These are phyloP conservation scores for Notodonta ziczac DNA, from an alignment of 2,888 invertebrate species.

Conservation along the genomic window DNA sequence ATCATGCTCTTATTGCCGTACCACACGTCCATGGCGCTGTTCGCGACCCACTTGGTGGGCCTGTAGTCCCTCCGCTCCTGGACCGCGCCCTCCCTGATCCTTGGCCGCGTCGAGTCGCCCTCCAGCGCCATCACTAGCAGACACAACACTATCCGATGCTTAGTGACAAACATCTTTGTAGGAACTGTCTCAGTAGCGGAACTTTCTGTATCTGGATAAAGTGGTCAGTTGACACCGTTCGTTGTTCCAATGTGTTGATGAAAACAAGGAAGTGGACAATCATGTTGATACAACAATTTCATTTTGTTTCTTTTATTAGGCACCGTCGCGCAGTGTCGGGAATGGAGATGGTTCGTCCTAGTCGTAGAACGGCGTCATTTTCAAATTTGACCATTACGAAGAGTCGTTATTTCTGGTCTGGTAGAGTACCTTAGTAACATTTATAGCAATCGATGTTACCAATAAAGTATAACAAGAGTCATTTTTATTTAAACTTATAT, in stretches of 20 bases:
- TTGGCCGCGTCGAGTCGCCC: conserved; percentile 35
- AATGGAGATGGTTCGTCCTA: too few relatives aligned
- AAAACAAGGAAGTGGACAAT: not conserved
- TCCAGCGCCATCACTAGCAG: conserved; percentile 20
- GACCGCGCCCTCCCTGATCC: conserved; percentile 23
- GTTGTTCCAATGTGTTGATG: not conserved
- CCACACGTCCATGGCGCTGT: conserved; percentile 68
- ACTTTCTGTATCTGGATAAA: not conserved
- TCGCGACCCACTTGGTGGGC: conserved; percentile 63
- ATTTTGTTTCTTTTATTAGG: not conserved
- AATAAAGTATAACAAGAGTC: too few relatives aligned
- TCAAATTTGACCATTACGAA: too few relatives aligned
- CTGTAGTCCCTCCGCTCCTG: conserved; percentile 48
- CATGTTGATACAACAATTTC: not conserved
- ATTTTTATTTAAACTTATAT: not conserved
- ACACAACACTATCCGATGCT: not conserved
- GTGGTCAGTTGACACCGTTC: not conserved
- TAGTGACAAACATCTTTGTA: not conserved
- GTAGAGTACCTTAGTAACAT: too few relatives aligned
- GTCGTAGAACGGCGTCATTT: not conserved
- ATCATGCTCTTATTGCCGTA: conserved; percentile 65
- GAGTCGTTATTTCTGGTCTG: too few relatives aligned
- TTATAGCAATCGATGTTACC: too few relatives aligned
- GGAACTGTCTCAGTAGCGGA: not conserved
- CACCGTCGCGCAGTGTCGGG: too few relatives aligned